These are phyloP conservation scores for Vanessa cardui DNA, from an alignment of 2,888 invertebrate genomes.

Conservation along the genomic window DNA sequence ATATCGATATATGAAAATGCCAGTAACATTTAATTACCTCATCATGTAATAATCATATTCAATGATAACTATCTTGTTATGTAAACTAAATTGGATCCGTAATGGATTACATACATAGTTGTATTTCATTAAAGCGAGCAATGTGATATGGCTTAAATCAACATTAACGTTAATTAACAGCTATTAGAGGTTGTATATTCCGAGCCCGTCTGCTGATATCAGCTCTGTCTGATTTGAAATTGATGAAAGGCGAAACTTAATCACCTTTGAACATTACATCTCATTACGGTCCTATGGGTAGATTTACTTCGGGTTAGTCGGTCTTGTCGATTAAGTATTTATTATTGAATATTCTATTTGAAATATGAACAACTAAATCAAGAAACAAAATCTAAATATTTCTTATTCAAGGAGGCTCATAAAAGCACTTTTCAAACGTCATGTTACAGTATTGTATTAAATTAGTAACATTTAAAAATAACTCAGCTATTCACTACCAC, in stretches of 20 bases:
- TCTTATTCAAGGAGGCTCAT: too few relatives aligned
- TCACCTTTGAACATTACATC: conserved; percentile 51
- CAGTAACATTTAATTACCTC: background rate
- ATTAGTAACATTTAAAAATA: too few relatives aligned
- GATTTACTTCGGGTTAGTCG: too few relatives aligned
- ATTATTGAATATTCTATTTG: too few relatives aligned
- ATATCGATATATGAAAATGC: too few relatives aligned
- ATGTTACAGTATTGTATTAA: too few relatives aligned
- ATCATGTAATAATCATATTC: conserved; percentile 4
- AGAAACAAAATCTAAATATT: too few relatives aligned
- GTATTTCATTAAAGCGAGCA: conserved; percentile 26
- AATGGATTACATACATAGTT: conserved; percentile 20
- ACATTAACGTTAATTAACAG: conserved; percentile 56
- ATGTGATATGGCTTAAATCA: conserved; percentile 44
- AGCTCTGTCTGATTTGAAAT: conserved; percentile 59
- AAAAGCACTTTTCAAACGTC: too few relatives aligned
- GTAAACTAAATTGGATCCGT: conserved; percentile 20
- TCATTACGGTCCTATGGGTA: conserved; percentile 14
- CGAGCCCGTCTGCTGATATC: conserved; percentile 52
- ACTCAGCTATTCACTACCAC: too few relatives aligned
- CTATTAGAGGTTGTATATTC: conserved; percentile 57
- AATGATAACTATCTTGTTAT: conserved; percentile 19
- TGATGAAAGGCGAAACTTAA: conserved; percentile 63
- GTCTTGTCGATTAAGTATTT: too few relatives aligned
- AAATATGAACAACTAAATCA: too few relatives aligned